A percentile compares a stretch with the other conserved stretches of the same genome.
Evolutionary conservation across 2,797 vertebrate species (phyloP).

Genomic region (Ispidina lecontei): DNA sequence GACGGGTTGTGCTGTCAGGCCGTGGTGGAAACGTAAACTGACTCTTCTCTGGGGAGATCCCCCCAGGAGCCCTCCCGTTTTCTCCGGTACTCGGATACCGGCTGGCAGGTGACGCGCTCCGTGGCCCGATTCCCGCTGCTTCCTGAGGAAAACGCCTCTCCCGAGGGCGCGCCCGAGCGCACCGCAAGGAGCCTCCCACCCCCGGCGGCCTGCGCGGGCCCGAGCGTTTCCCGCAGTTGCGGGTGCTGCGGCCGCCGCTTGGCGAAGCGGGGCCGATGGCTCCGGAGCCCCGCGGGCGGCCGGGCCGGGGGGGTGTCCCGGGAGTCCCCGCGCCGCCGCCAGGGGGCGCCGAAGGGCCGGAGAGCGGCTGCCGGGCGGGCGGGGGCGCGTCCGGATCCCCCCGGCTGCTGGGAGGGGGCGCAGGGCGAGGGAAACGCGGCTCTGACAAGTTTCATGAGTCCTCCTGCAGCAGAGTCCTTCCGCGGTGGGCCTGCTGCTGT

Average conservation of each 20-base stretch:
- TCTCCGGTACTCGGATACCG: accelerated
- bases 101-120: neutral
- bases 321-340: neutral
- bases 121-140: neutral
- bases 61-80: neutral
- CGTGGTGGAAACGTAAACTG: neutral
- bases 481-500: accelerated
- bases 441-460: neutral
- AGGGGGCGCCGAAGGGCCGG: neutral
- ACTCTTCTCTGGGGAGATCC: neutral
- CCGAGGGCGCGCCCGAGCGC: neutral
- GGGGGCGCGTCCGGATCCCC: too few relatives aligned
- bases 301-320: neutral
- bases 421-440: neutral
- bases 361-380: neutral
- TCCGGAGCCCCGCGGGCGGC: neutral
- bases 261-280: too few relatives aligned
- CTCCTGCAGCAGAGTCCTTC: neutral
- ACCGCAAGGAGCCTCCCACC: too few relatives aligned
- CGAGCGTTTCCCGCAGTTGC: too few relatives aligned
- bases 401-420: neutral
- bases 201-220: neutral
- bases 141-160: neutral
- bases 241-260: too few relatives aligned
- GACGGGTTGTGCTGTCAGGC: accelerated